A percentile compares a stretch with the other conserved stretches of the same genome.
phyloP scores from a whole-genome alignment of 2,888 invertebrate species.

The Criorhina ranunculi region DNA sequence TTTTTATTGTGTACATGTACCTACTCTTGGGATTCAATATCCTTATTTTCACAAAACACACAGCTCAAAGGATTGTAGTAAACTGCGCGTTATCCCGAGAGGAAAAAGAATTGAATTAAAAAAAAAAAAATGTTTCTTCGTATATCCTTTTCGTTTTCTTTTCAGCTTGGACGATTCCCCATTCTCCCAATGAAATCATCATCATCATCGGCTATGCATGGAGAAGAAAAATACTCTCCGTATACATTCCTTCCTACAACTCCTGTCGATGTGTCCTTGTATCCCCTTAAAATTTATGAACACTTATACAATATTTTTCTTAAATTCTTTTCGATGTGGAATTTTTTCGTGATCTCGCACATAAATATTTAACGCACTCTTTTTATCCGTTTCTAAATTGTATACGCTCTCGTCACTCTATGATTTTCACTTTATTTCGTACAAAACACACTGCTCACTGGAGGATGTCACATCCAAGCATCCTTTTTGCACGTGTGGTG shows the following conservation, averaged over 20 bases:
- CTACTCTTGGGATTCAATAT: constrained; percentile 60
- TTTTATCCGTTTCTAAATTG: constrained; percentile 32
- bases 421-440: constrained; percentile 48
- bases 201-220: constrained; percentile 64
- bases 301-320: constrained; percentile 67
- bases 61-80: constrained; percentile 58
- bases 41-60: constrained; percentile 51
- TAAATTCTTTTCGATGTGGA: constrained; percentile 68
- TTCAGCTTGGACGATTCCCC: constrained; percentile 62
- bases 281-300: constrained; percentile 32
- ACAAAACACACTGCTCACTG: constrained; percentile 4
- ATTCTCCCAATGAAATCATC: constrained; percentile 26
- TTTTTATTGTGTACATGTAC: neutral
- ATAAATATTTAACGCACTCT: constrained; percentile 74
- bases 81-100: constrained; percentile 47
- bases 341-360: constrained; percentile 67
- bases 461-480: constrained; percentile 9
- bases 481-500: neutral
- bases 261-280: constrained; percentile 38
- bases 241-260: constrained; percentile 32
- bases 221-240: constrained; percentile 21
- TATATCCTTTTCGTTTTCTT: constrained; percentile 44
- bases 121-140: constrained; percentile 11
- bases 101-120: constrained; percentile 32
- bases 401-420: constrained; percentile 38